Percentiles rank a stretch among this genome's conserved stretches.
Evolutionary conservation across 2,888 invertebrate genomes (phyloP).

Genomic region (Melipona beecheii): DNA sequence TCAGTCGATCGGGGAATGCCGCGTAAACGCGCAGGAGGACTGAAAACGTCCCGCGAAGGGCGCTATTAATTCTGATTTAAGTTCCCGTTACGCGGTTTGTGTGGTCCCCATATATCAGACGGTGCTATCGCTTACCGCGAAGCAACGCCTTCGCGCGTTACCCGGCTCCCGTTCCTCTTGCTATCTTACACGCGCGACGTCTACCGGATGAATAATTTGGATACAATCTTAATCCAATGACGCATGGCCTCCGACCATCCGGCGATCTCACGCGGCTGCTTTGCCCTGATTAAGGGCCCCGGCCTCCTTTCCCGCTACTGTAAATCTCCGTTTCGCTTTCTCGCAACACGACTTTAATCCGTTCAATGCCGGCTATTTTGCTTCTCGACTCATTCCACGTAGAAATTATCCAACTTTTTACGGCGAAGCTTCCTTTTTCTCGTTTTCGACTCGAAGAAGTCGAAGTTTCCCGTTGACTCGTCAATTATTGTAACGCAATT

Average conservation of each 20-base stretch:
- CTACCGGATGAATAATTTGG: constrained; percentile 79
- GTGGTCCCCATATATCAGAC: constrained; percentile 81
- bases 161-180: constrained; percentile 61
- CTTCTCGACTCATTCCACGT: not conserved
- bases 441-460: too few relatives aligned
- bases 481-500: not conserved
- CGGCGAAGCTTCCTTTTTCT: not conserved
- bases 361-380: not conserved
- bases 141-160: constrained; percentile 67
- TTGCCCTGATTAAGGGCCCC: constrained; percentile 69
- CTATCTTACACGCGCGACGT: constrained; percentile 65
- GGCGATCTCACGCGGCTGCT: constrained; percentile 39
- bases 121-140: constrained; percentile 70
- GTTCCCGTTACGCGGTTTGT: constrained; percentile 80
- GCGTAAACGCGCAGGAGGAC: constrained; percentile 46
- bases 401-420: not conserved
- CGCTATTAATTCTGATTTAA: constrained; percentile 81
- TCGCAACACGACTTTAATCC: constrained; percentile 23
- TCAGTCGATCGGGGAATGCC: constrained; percentile 40
- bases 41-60: constrained; percentile 70
- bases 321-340: constrained; percentile 63
- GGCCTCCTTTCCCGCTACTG: constrained; percentile 46
- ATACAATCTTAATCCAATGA: constrained; percentile 80
- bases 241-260: constrained; percentile 64
- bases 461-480: not conserved